A percentile compares a stretch with the other conserved stretches of the same genome.
phyloP scores from a whole-genome alignment of 2,888 invertebrate genomes.

The Archaeoteleia sp. region DNA sequence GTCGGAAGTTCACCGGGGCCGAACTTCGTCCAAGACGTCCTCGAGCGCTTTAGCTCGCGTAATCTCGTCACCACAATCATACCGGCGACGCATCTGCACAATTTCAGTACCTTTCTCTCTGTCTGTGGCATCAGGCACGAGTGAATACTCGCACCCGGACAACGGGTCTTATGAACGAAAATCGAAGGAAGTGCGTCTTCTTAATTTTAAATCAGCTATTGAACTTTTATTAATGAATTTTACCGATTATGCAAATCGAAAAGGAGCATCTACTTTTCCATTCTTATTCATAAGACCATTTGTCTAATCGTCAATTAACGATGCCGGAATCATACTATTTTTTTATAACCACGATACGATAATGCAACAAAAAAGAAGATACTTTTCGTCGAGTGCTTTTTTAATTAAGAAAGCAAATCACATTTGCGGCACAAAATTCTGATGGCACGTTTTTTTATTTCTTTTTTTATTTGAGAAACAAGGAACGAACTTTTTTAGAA shows the following conservation, averaged over 20 bases:
- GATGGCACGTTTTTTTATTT: too few species aligned
- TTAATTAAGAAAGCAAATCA: too few species aligned
- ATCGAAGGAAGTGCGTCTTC: not conserved
- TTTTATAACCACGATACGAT: slow-evolving; percentile 33
- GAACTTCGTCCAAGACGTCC: slow-evolving; percentile 69
- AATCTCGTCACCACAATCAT: slow-evolving; percentile 83
- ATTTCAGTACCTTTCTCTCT: slow-evolving; percentile 88
- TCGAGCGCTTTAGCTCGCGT: slow-evolving; percentile 67
- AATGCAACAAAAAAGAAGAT: slow-evolving; percentile 13
- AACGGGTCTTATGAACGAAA: slow-evolving; percentile 26
- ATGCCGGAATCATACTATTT: slow-evolving; percentile 33
- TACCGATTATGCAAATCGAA: slow-evolving; percentile 57
- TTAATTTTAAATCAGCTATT: slow-evolving; percentile 22
- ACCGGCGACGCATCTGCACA: slow-evolving; percentile 87
- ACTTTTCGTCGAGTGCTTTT: too few species aligned
- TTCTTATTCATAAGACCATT: slow-evolving; percentile 16
- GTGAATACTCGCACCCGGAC: slow-evolving; percentile 64
- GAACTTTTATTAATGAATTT: slow-evolving; percentile 43
- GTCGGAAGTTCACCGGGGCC: slow-evolving; percentile 77
- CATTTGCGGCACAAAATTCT: too few species aligned
- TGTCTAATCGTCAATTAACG: slow-evolving; percentile 33
- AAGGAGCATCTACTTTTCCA: slow-evolving; percentile 29
- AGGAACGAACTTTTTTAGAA: too few species aligned
- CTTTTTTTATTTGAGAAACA: too few species aligned
- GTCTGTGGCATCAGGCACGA: slow-evolving; percentile 88